A percentile compares a stretch with the other conserved stretches of the same genome.
Conservation (phyloP, 2,888 invertebrate genomes). For the Homarus gammarus region DNA sequence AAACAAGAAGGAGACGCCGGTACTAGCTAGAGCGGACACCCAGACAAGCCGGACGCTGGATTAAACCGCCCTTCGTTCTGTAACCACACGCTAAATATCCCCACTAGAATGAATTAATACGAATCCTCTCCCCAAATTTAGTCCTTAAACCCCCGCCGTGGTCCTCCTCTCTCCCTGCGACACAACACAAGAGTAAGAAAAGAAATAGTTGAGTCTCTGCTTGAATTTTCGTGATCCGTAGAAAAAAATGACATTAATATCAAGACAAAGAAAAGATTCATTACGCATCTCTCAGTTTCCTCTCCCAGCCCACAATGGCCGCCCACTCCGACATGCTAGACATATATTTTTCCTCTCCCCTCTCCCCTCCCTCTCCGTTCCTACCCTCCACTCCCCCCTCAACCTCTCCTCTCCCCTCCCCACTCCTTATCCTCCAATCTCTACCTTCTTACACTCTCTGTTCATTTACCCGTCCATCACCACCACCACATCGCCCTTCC, state of each 20-base stretch:
- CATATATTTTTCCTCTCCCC: background rate
- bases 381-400: constrained; percentile 1
- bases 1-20: constrained; percentile 23
- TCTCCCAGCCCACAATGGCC: background rate
- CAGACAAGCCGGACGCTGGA: too few species aligned
- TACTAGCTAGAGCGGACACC: constrained; percentile 37
- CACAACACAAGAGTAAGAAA: too few species aligned
- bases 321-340: background rate
- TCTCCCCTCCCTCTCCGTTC: background rate
- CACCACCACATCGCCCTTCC: background rate
- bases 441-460: background rate
- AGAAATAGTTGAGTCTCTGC: too few species aligned
- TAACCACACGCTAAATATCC: too few species aligned
- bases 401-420: background rate
- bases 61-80: too few species aligned
- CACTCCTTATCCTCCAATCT: background rate
- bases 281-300: background rate
- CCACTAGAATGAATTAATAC: too few species aligned
- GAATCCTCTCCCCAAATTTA: too few species aligned
- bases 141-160: too few species aligned
- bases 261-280: background rate
- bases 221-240: too few species aligned
- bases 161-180: too few species aligned
- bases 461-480: background rate
- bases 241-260: too few species aligned